Evolutionary conservation across 2,888 invertebrate genomes (phyloP), one percentile per base, ranked within the genome.

Genomic region (Eutolmus rufibarbis): DNA sequence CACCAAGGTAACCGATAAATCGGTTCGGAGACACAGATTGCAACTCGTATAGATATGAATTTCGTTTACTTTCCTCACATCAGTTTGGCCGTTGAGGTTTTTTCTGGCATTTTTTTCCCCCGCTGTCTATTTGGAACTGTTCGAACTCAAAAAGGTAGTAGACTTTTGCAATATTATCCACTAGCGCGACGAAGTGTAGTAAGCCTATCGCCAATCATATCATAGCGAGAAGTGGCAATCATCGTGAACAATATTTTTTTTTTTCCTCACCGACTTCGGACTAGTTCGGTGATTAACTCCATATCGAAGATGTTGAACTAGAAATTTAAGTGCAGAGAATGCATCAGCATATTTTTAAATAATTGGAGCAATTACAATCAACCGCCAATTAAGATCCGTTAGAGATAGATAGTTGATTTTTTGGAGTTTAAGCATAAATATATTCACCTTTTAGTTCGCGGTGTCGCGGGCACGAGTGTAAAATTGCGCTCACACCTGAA

Each of bases 251-350:
- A 34, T 34, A 2, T 34, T 40, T 77, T 43, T 23, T 40, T 28
- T n/a, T 43, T 43, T 14, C 31, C 19, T 82, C 31, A 34, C n/a
- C 16, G 82, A 28, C 66, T 37, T 57, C 31, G 37, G 34, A 23
- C 82, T 57, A 57, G 57, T 82, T 66, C 56, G 56, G 37, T 40
- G 37, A 82, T 82, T 82, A 82, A 57, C 66, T 66, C 66, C 82
- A 82, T 82, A 76, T 66, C 57, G 40, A 82, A 82, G 82, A 57
- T 82, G 66, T 57, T 82, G 82, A 82, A 82, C 82, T 82, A 82
- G 82, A 82, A 82, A 82, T 82, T 82, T 56, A 57, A 82, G 82
- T 37, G 82, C 19, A 37, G 81, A 34, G 34, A 81, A 81, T 81
- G 56, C 56, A 81, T 34, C 66, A 82, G 82, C 56, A 82, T 82